Evolutionary conservation across 2,888 invertebrate genomes (phyloP), one percentile per base, ranked within the genome.

Genomic region (Nomada flava): DNA sequence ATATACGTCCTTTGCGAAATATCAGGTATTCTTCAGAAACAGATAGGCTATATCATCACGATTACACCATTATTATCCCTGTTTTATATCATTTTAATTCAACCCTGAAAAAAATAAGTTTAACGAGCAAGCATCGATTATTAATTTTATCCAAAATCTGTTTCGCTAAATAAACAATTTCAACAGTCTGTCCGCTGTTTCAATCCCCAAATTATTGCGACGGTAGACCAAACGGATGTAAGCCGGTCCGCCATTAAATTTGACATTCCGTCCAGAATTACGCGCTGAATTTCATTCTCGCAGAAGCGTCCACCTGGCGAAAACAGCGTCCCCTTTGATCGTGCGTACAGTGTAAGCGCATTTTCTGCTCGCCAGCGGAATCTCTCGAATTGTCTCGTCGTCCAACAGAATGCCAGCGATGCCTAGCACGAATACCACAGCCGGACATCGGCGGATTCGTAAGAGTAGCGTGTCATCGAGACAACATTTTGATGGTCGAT

Each of bases 401-500:
- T 60, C 73, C 59, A 75, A 62, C 70, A 69, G 55, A 78, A 76
- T 82, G 50, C 79, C 75, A 57, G 42, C 50, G 50, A 85, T 83
- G 36, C 70, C 74, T 42, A 44, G 11, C 57, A 18, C 52, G 68
- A 65, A 79, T 85, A 73, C 62, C 77, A n/a, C 50, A 26, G 50
- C 59, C 52, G 64, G 72, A 75, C 71, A 47, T 18, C 44, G 20
- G n/a, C 52, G 59, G 71, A 74, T 84, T 84, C 81, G 77, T 89
- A 88, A 88, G 86, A 86, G 89, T 84, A 69, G 29, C 57, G 68
- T 64, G 36, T 53, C 70, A 52, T 53, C 63, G 72, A 60, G 64
- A 77, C 74, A 47, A 13, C 47, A 69, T 68, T 36, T 65, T 71
- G 52, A 79, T 78, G 87, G 83, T 89, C 90, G 88, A 90, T 89